Base-by-base conservation (phyloP, 2,113 vertebrate genomes). In the Labeo rohita region DNA sequence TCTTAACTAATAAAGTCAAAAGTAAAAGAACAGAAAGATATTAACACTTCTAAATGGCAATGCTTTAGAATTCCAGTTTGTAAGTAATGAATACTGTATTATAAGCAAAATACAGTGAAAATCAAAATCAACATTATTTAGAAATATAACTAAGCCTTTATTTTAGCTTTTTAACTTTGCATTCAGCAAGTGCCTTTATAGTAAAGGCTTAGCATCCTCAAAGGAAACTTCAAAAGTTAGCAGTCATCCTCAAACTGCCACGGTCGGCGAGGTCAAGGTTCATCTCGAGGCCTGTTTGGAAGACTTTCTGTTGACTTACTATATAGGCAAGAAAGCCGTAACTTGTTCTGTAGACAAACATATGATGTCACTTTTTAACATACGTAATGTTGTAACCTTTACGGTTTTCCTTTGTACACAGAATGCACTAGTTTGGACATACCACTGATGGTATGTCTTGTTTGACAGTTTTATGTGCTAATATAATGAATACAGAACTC, bases 191-290 rank as follows among this genome's bases (percentile, higher is more conserved):
- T 68, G 28, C 28, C 6, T 36, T 45, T 34, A 85, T 49, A 49
- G 43, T 45, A 81, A 23, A 80, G 45, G 23, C 3, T 72, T 1
- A 6, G 47, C 50, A 28, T 83, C 82, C 43, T 78, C 11, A 85
- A 78, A 77, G 75, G 21, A 78, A 68, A 39, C 23, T 61, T 49
- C 18, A 50, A 28, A 83, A 78, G 84, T 83, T 72, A 88, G 50
- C 73, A 72, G 73, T 85, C 82, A 74, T 83, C 84, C 70, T 61
- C 84, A 84, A 84, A 56, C 68, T 52, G 45, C 59, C 28, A 34
- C 6, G 73, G 77, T 74, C 43, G 5, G 23, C 8, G 8, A 43
- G 66, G 88, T 86, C 81, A 89, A 86, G 65, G 88, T 66, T 89
- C 85, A 86, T 5, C 59, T 21, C 1, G 2, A 78, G 70, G 56